Evolutionary conservation across 2,113 vertebrate species (phyloP), one percentile per base, ranked within the genome.

Genomic region (Dicrurus megarhynchus): DNA sequence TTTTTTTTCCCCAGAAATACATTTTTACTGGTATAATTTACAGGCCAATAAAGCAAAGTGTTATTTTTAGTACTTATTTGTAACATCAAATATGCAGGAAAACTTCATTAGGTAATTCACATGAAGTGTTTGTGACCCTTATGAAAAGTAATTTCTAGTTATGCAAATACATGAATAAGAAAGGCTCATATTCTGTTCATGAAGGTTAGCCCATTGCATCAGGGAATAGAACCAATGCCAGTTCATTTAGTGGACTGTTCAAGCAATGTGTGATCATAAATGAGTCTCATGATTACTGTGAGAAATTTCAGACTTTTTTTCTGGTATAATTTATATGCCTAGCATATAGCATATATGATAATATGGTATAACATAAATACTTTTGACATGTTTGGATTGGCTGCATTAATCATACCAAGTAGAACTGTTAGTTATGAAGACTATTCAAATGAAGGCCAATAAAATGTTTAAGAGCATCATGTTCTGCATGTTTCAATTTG

Each of bases 351-450:
- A 55, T 85, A 53, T 76, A 77, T 61, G 78, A 88, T 83, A 79
- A 85, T 83, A 47, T 26, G 21, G 19, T 56, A 46, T 90, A 69
- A n/a, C 67, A 69, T 73, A 83, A 94, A 90, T 87, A 80, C 26
- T 92, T 93, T 3, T 18, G 70, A 65, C 50, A 39, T 94, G 53
- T 93, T 96, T 96, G 63, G 23, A 55, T 84, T 97, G 92, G 85
- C 85, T 80, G 20, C 50, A 55, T 94, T 90, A 85, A 92, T 90
- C 50, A 46, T 65, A 69, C 18, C 68, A 86, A 88, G 67, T 20
- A 79, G 57, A 61, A 24, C 59, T 83, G n/a, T 44, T 88, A 87
- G 78, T 69, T 94, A 88, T 93, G 82, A 93, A 92, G 82, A 53
- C 46, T 90, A 59, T 93, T 92, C 50, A 82, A 80, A 84, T 70